Base-by-base conservation (phyloP, 2,797 vertebrate species). In the Etheostoma nigrum region DNA sequence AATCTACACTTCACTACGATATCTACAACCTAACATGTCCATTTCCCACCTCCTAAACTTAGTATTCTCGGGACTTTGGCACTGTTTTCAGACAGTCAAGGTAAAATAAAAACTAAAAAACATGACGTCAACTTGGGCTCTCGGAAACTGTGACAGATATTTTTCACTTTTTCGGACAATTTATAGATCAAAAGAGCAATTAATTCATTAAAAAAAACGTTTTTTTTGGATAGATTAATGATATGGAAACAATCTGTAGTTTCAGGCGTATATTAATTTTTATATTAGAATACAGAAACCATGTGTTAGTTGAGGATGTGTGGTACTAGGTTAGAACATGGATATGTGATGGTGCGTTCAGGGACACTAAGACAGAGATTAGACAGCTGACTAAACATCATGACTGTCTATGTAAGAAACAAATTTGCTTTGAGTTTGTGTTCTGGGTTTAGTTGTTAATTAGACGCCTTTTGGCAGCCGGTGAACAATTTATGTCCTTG, bases 271-370 rank as follows among this genome's bases (percentile, higher is more conserved):
- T 8, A 36, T 36, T 36, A 7, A 9, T 36, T 36, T 36, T 2
- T 36, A 36, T 48, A 30, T 49, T n/a, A 30, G 61, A 30, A 49
- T n/a, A 45, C 44, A n/a, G 5, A n/a, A 48, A 21, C 8, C 58
- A 44, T 23, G 10, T 4, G 27, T 30, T 48, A 48, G 18, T 60
- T 58, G 36, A 42, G 9, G 58, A 60, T 9, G 58, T 23, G 14
- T 44, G n/a, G 58, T 23, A 27, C 27, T 4, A 27, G 27, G 45
- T 60, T 10, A 30, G n/a, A 62, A 25, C 33, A 9, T 36, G 33
- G 33, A 36, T 36, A 9, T 27, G 6, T 42, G 33, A 45, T 27
- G 55, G 10, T 42, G 63, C 36, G 18, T 64, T 74, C 45, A 79
- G 30, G 57, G 51, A 51, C 65, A 51, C 33, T 7, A 11, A 25